Evolutionary conservation across 2,888 invertebrate genomes (phyloP).

Genomic region (Pandemis cinnamomeana): DNA sequence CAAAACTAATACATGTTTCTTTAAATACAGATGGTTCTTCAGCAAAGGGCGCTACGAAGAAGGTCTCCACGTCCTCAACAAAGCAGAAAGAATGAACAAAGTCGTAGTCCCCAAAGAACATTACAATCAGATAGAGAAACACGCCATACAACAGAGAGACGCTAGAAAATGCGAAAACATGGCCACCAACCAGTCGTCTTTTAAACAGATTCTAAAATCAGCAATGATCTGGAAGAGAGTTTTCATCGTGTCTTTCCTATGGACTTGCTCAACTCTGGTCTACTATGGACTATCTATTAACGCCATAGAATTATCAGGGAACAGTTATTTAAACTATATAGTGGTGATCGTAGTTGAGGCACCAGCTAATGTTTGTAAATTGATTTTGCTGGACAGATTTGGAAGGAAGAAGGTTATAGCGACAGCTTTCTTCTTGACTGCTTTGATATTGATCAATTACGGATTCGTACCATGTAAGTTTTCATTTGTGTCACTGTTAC

Average conservation of each 20-base stretch:
- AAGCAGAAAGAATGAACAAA: conserved; percentile 86
- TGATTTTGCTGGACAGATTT: conserved; percentile 86
- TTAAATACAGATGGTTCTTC: conserved; percentile 66
- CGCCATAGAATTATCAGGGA: conserved; percentile 89
- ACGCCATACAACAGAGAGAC: conserved; percentile 73
- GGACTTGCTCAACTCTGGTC: conserved; percentile 91
- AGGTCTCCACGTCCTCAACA: conserved; percentile 85
- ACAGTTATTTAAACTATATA: conserved; percentile 91
- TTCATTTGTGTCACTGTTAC: not conserved
- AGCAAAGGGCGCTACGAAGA: conserved; percentile 88
- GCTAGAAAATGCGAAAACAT: conserved; percentile 68
- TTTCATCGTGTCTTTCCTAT: conserved; percentile 88
- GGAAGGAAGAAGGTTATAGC: conserved; percentile 87
- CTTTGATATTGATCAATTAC: conserved; percentile 85
- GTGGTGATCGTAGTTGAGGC: conserved; percentile 87
- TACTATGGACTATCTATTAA: conserved; percentile 93
- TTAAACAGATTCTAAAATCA: conserved; percentile 74
- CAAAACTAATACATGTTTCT: not conserved
- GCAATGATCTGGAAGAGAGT: conserved; percentile 84
- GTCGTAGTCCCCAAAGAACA: conserved; percentile 77
- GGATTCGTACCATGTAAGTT: conserved; percentile 85
- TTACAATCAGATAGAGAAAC: conserved; percentile 75
- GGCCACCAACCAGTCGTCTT: conserved; percentile 69
- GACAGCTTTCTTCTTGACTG: conserved; percentile 86
- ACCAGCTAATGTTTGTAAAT: conserved; percentile 89